phyloP scores from a whole-genome alignment of 2,888 invertebrate genomes.

The Agrotis clavis region DNA sequence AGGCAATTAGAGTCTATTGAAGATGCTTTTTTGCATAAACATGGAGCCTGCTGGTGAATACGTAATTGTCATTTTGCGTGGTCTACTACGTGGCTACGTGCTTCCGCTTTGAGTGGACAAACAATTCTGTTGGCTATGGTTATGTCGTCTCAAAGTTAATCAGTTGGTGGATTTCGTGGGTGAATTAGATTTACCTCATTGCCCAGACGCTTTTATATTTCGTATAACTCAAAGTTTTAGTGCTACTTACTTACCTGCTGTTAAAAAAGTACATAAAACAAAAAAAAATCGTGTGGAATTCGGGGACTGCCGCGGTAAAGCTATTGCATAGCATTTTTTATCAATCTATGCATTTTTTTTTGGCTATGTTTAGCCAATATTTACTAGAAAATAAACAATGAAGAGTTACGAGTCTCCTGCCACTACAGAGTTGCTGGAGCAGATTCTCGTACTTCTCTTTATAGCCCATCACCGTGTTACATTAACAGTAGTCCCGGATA shows the following conservation, averaged over 20 bases:
- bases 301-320: no score
- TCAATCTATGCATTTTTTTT: no score
- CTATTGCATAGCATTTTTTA: no score
- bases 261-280: no score
- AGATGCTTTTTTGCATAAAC: constrained; percentile 65
- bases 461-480: constrained; percentile 7
- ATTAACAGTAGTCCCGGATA: not conserved
- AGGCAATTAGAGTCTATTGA: constrained; percentile 74
- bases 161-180: constrained; percentile 7
- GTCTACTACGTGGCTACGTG: constrained; percentile 20
- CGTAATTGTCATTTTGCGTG: constrained; percentile 46
- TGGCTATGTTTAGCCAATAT: not conserved
- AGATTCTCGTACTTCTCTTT: constrained; percentile 11
- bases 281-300: no score
- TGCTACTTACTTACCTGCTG: no score
- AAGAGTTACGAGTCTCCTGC: constrained; percentile 2
- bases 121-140: constrained; percentile 32
- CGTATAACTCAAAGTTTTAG: no score
- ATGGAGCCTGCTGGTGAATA: constrained; percentile 55
- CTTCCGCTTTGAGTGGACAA: constrained; percentile 23
- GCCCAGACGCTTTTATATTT: no score
- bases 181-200: not conserved
- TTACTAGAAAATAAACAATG: not conserved
- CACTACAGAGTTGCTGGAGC: constrained; percentile 17
- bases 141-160: constrained; percentile 26